phyloP scores from a whole-genome alignment of 2,797 vertebrate species.

The Ceryle rudis region DNA sequence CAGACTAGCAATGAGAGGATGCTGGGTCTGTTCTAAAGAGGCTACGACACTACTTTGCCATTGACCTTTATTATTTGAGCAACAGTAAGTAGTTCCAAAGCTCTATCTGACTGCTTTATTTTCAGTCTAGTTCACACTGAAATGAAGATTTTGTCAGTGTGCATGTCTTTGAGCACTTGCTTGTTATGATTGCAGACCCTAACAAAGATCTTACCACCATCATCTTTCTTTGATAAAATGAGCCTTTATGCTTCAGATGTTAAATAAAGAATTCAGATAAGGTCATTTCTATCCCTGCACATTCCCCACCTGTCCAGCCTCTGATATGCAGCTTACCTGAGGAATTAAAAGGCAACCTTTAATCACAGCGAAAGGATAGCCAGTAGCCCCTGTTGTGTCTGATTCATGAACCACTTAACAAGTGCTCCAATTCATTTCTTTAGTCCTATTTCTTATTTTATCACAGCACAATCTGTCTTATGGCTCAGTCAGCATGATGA shows the following conservation, averaged over 20 bases:
- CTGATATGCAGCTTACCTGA: background rate
- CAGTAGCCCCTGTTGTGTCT: background rate
- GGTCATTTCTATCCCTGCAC: background rate
- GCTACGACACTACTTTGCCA: background rate
- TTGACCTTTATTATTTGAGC: background rate
- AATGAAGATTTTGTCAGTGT: background rate
- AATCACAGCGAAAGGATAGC: background rate
- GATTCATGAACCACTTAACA: constrained; percentile 8
- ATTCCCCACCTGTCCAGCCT: background rate
- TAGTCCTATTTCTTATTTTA: background rate
- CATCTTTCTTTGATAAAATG: background rate
- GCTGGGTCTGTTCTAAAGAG: background rate
- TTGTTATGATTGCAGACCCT: background rate
- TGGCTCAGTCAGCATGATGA: background rate
- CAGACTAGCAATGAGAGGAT: background rate
- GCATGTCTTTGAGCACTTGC: background rate
- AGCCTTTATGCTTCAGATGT: background rate
- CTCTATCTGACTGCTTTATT: background rate
- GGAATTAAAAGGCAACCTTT: background rate
- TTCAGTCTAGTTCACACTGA: background rate
- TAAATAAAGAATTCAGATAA: background rate
- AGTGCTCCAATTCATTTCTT: background rate
- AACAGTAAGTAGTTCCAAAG: background rate
- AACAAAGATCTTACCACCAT: background rate
- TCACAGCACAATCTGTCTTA: background rate